These are phyloP conservation scores for Hyperopisus bebe DNA, from an alignment of 2,113 vertebrate genomes.

Conservation along the genomic window DNA sequence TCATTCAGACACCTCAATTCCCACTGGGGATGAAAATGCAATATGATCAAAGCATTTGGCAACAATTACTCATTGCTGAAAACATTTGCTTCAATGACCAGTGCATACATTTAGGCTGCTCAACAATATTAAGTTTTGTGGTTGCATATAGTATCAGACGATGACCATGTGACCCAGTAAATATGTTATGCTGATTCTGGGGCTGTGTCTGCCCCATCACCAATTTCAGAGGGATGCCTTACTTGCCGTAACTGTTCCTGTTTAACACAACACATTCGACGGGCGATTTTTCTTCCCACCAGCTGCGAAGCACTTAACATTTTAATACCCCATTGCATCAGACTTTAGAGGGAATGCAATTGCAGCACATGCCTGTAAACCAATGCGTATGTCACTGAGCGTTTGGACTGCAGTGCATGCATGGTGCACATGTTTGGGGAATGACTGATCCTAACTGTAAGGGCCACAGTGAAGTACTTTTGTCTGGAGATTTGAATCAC, in stretches of 20 bases:
- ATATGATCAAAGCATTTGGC: not conserved
- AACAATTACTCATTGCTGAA: not conserved
- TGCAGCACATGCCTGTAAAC: not conserved
- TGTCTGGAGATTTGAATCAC: no score
- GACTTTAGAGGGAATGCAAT: not conserved
- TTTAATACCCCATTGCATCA: slow-evolving; percentile 4
- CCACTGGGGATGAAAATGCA: not conserved
- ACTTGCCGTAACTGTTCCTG: not conserved
- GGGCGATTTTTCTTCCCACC: not conserved
- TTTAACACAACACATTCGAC: not conserved
- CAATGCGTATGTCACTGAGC: not conserved
- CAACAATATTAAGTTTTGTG: not conserved
- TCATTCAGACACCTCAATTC: not conserved
- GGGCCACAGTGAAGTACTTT: not conserved
- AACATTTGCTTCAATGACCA: not conserved
- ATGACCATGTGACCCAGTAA: not conserved
- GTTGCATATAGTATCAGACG: not conserved
- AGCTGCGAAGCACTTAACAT: not conserved
- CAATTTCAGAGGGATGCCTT: not conserved
- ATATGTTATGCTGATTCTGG: not conserved
- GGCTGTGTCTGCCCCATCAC: not conserved
- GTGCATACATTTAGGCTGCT: not conserved
- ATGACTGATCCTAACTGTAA: not conserved
- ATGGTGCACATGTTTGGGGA: not conserved
- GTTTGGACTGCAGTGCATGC: not conserved